Evolutionary conservation across 2,113 vertebrate genomes (phyloP), one percentile per base, ranked within the genome.

Genomic region (Archocentrus centrarchus): DNA sequence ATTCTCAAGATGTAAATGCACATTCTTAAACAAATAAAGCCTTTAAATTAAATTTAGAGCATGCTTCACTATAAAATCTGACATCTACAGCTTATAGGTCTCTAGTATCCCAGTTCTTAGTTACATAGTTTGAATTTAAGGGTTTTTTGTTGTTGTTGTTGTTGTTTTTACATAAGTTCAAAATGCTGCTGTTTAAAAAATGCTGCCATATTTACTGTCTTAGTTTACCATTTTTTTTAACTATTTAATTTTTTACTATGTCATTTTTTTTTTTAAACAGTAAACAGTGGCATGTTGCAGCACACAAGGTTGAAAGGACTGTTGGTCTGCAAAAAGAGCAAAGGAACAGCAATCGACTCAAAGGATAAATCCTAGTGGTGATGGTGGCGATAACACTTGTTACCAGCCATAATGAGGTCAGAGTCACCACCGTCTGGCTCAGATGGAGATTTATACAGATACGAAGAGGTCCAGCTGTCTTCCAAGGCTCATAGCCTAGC

Each of bases 391-490:
- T 93, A 90, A 84, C 77, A 63, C 90, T 89, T 82, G 92, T 94
- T 93, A 94, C 85, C 80, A 62, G 82, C 84, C 2, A 79, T 94
- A 95, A 95, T 94, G 93, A 94, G 94, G 93, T 95, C 94, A 94
- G 90, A 92, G 93, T 89, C 88, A 37, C 89, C 41, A 77, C 90
- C 89, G 92, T 95, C 93, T 88, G 70, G 53, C 91, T 84, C 81
- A 83, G 84, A 94, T 94, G 86, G 93, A 96, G 94, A 95, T 95
- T 95, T 95, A 95, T 90, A 90, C 68, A 80, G 91, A 86, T 77
- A 81, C n/a, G 64, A 87, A 77, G 88, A 87, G 85, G 89, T 90
- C 85, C 90, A 91, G 90, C 89, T 91, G 90, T 85, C 88, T 88
- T 77, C 80, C 32, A 20, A 83, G 11, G 78, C 86, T 79, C 88